Conservation (phyloP, 2,113 vertebrate genomes). For the Ranitomeya imitator region DNA sequence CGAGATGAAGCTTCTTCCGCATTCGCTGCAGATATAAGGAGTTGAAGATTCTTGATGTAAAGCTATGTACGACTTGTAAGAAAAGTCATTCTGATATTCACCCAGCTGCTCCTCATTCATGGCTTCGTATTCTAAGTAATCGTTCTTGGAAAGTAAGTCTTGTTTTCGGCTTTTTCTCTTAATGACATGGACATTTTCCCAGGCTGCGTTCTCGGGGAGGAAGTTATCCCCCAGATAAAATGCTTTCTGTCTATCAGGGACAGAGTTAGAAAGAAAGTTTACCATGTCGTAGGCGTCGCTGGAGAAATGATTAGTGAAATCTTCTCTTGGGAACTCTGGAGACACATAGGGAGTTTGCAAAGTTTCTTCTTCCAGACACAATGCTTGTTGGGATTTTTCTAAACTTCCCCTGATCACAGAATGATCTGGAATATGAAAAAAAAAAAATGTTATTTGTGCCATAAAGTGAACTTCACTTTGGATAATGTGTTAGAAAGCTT, state of each 20-base stretch:
- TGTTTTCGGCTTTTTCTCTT: constrained; percentile 20
- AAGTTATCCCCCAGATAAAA: not conserved
- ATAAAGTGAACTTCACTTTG: not conserved
- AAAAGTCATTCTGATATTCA: constrained; percentile 63
- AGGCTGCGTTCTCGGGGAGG: not conserved
- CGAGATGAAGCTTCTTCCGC: constrained; percentile 57
- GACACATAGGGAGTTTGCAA: not conserved
- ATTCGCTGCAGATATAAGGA: constrained; percentile 56
- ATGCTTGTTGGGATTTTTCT: not conserved
- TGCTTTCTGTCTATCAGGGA: not conserved
- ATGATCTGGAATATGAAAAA: not conserved
- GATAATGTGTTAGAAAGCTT: too few species aligned
- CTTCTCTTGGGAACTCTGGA: constrained; percentile 10
- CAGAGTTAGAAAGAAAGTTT: not conserved
- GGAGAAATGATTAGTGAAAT: not conserved
- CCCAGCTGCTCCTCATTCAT: constrained; percentile 62
- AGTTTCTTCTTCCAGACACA: not conserved
- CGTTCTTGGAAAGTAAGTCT: constrained; percentile 8
- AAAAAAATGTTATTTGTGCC: not conserved
- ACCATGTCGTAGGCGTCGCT: not conserved
- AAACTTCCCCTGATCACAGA: not conserved
- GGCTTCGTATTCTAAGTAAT: constrained; percentile 6
- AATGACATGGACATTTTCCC: not conserved
- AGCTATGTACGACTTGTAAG: constrained; percentile 60
- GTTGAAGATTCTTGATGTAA: constrained; percentile 64